A percentile compares a stretch with the other conserved stretches of the same genome.
Evolutionary conservation across 2,113 vertebrate genomes (phyloP).

Genomic region (Oceanites oceanicus): DNA sequence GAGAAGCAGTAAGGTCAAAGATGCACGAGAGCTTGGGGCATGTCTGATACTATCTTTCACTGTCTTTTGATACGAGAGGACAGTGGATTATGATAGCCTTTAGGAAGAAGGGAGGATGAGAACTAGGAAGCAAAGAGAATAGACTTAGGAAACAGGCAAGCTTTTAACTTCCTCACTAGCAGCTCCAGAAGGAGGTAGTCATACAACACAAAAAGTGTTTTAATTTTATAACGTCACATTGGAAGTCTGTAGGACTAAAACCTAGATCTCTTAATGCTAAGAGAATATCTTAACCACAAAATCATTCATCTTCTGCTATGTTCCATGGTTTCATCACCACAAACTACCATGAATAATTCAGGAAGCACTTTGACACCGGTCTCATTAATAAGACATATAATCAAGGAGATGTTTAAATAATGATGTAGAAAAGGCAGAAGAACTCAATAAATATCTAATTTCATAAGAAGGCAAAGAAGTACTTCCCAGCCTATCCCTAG

Average conservation of each 20-base stretch:
- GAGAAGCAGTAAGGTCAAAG: not conserved
- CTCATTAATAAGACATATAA: slow-evolving; percentile 53
- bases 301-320: slow-evolving; percentile 12
- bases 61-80: not conserved
- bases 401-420: slow-evolving; percentile 53
- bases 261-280: not conserved
- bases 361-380: slow-evolving; percentile 42
- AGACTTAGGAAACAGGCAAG: not conserved
- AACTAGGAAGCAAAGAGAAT: not conserved
- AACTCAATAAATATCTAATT: slow-evolving; percentile 62
- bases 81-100: not conserved
- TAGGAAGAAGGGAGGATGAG: not conserved
- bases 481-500: not conserved
- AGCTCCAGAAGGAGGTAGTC: not conserved
- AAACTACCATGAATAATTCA: slow-evolving; percentile 57
- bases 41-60: not conserved
- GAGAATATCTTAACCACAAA: not conserved
- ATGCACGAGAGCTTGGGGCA: not conserved
- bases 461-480: slow-evolving; percentile 1
- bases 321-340: not conserved
- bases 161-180: not conserved
- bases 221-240: not conserved
- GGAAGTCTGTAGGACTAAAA: not conserved
- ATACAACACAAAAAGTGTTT: not conserved
- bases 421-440: slow-evolving; percentile 39